phyloP scores from a whole-genome alignment of 2,797 vertebrate genomes.

The Neomorphus geoffroyi region DNA sequence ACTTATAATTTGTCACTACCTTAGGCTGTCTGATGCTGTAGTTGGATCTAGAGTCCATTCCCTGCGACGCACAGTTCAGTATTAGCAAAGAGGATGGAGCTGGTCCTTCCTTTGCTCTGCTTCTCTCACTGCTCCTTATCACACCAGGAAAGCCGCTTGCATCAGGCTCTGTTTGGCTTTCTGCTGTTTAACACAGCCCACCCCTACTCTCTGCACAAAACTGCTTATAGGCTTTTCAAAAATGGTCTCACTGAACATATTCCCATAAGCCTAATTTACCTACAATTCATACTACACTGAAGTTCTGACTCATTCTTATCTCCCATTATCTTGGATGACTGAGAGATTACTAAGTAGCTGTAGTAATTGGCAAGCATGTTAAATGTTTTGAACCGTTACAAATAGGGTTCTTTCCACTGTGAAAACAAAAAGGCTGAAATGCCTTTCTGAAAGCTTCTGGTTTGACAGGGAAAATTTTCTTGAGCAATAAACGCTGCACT shows the following conservation, averaged over 20 bases:
- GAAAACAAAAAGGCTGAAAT: not conserved
- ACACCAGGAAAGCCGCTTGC: not conserved
- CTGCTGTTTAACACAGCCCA: not conserved
- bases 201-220: not conserved
- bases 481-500: not conserved
- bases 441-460: not conserved
- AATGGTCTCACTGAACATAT: not conserved
- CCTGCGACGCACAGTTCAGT: accelerated
- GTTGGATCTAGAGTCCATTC: not conserved
- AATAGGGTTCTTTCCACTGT: not conserved
- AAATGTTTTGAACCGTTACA: not conserved
- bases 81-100: not conserved
- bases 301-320: not conserved
- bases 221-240: not conserved
- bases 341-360: not conserved
- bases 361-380: not conserved
- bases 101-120: not conserved
- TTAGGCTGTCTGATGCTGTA: not conserved
- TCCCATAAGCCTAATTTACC: not conserved
- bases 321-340: not conserved
- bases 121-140: not conserved
- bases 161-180: not conserved
- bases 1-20: not conserved
- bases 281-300: not conserved
- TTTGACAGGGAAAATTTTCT: not conserved